Conservation (phyloP, 2,888 invertebrate genomes). For the Metalampra italica region DNA sequence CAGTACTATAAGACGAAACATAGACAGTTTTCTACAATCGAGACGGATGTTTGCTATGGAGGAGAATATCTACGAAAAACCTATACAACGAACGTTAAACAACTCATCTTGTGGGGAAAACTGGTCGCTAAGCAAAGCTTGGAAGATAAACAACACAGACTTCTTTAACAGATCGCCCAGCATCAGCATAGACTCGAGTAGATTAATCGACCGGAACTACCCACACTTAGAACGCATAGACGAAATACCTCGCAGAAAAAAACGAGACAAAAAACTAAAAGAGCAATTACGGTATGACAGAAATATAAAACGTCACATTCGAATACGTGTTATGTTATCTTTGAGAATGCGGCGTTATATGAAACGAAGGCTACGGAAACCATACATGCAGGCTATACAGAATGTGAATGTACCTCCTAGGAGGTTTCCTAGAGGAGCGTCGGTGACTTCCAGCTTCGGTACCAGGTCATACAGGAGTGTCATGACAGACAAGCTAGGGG, state of each 20-base stretch:
- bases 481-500: conserved; percentile 59
- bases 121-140: conserved; percentile 73
- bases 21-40: conserved; percentile 61
- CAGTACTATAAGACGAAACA: conserved; percentile 60
- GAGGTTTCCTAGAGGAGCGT: conserved; percentile 51
- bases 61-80: conserved; percentile 68
- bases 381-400: conserved; percentile 33
- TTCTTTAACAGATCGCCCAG: conserved; percentile 52
- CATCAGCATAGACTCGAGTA: conserved; percentile 37
- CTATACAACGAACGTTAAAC: conserved; percentile 48
- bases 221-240: conserved; percentile 57
- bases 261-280: conserved; percentile 55
- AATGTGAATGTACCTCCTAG: conserved; percentile 55
- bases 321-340: conserved; percentile 83
- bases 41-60: conserved; percentile 62
- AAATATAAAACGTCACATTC: conserved; percentile 80
- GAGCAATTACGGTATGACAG: conserved; percentile 76
- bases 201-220: conserved; percentile 39
- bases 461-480: conserved; percentile 65
- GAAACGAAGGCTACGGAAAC: conserved; percentile 53
- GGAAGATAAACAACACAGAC: conserved; percentile 60
- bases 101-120: conserved; percentile 66
- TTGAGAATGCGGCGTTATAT: conserved; percentile 79
- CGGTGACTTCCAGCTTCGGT: conserved; percentile 60
- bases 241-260: conserved; percentile 54